A percentile compares a stretch with the other conserved stretches of the same genome.
Conservation (phyloP, 2,888 invertebrate genomes). For the Heliconius ismenius region DNA sequence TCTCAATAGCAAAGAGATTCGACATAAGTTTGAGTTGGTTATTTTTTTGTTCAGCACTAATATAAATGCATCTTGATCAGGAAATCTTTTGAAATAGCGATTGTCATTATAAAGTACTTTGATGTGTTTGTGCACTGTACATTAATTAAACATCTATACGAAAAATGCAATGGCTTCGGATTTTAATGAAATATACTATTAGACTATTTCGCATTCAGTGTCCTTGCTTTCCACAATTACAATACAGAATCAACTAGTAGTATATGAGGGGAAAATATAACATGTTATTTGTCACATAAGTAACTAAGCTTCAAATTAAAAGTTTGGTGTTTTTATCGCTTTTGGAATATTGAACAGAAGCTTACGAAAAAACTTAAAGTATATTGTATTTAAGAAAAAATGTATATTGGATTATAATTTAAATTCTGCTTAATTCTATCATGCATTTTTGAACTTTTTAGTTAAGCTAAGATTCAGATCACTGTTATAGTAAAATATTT, state of each 20-base stretch:
- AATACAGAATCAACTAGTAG: not conserved
- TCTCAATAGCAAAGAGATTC: not conserved
- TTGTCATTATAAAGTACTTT: not conserved
- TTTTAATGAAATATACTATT: too few species aligned
- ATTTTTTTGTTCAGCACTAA: not conserved
- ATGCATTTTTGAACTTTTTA: not conserved
- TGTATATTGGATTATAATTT: not conserved
- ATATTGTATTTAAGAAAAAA: not conserved
- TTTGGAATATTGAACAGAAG: not conserved
- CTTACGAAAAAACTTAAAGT: not conserved
- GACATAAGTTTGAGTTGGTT: not conserved
- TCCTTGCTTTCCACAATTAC: not conserved
- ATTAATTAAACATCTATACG: not conserved
- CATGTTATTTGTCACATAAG: not conserved
- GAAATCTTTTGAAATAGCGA: not conserved
- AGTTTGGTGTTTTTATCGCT: not conserved
- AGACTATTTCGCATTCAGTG: not conserved
- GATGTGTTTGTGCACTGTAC: conserved; percentile 4
- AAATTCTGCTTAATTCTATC: not conserved
- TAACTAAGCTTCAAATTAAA: not conserved
- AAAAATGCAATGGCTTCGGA: not conserved
- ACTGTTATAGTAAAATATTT: not conserved
- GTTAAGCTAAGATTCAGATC: conserved; percentile 2
- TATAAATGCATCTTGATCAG: not conserved
- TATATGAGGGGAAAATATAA: too few species aligned